Evolutionary conservation across 1,140 invertebrate species (phyloP).

Genomic region (Nasonia giraulti): DNA sequence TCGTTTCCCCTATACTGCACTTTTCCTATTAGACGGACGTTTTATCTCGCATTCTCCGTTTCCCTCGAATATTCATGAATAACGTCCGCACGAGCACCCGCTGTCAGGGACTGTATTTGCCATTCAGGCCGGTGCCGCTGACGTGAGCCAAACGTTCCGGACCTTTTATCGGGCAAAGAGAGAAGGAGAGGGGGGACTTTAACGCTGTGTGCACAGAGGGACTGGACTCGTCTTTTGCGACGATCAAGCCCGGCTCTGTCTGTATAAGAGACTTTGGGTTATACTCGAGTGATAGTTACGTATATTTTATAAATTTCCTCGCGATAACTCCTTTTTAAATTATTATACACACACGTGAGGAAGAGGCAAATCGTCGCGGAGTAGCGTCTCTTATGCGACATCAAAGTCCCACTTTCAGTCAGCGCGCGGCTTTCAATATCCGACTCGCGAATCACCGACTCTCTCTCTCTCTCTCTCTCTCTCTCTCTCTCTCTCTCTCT

Average conservation of each 20-base stretch:
- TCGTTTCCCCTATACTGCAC: neutral
- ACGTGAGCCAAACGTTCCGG: neutral
- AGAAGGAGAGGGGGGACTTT: too few species aligned
- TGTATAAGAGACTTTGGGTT: neutral
- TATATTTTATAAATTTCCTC: too few species aligned
- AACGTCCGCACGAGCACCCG: neutral
- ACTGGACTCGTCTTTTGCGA: neutral
- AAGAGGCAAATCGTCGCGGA: neutral
- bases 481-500: neutral
- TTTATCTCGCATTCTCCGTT: neutral
- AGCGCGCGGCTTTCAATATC: constrained; percentile 33
- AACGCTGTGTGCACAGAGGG: neutral
- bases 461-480: neutral
- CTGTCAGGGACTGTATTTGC: neutral
- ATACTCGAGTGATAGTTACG: too few species aligned
- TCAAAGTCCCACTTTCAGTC: neutral
- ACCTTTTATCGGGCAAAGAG: neutral
- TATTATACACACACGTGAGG: too few species aligned
- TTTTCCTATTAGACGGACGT: constrained; percentile 33
- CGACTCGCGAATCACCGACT: constrained; percentile 12
- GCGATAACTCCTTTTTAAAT: too few species aligned
- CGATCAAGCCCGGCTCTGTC: neutral
- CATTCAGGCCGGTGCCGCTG: neutral
- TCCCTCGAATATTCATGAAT: constrained; percentile 45
- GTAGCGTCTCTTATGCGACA: too few species aligned